A percentile compares a stretch with the other conserved stretches of the same genome.
These are phyloP conservation scores for Pelodytes ibericus DNA, from an alignment of 2,797 vertebrate genomes.

Conservation along the genomic window DNA sequence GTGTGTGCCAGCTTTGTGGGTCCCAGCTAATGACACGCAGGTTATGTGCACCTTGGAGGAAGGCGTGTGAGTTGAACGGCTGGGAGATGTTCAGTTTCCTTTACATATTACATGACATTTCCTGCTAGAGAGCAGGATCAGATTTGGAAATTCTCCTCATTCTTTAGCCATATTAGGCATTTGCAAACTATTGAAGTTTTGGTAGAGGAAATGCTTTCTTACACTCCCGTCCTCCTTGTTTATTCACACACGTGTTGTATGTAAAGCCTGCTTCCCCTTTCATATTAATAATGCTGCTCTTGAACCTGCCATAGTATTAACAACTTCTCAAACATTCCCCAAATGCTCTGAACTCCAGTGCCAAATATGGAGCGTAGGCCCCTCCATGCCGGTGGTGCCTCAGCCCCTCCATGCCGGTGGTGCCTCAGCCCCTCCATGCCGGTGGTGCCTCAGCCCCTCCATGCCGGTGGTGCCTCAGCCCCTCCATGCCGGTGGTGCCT, in stretches of 20 bases:
- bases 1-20: too few relatives aligned
- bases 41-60: too few relatives aligned
- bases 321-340: slow-evolving; percentile 15
- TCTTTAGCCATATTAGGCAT: slow-evolving; percentile 76
- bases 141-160: slow-evolving; percentile 71
- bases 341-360: slow-evolving; percentile 12
- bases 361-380: slow-evolving; percentile 36
- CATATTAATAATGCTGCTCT: background rate
- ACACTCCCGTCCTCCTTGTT: slow-evolving; percentile 7
- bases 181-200: slow-evolving; percentile 41
- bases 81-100: slow-evolving; percentile 46
- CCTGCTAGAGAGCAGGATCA: slow-evolving; percentile 40
- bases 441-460: background rate
- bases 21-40: too few relatives aligned
- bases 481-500: background rate
- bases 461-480: background rate
- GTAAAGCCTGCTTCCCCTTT: background rate
- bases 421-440: background rate
- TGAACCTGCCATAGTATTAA: slow-evolving; percentile 24
- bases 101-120: slow-evolving; percentile 45
- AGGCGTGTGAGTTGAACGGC: too few relatives aligned
- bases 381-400: background rate
- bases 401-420: background rate
- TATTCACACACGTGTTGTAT: slow-evolving; percentile 23
- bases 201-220: slow-evolving; percentile 50